Evolutionary conservation across 2,113 vertebrate species (phyloP).

Genomic region (Eulemur macaco): DNA sequence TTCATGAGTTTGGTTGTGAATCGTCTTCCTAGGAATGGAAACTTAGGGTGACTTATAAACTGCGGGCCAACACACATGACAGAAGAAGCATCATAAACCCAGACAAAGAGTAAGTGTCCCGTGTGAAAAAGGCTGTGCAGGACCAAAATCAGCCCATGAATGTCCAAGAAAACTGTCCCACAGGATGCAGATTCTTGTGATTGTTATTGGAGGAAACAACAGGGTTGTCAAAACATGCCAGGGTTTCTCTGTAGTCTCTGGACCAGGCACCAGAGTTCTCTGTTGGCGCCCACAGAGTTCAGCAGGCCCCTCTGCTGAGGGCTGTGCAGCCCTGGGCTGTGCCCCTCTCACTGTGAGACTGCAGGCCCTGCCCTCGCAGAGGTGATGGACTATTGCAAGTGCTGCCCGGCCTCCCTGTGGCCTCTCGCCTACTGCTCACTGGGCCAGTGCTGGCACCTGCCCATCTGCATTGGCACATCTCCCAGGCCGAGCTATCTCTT

Average conservation of each 20-base stretch:
- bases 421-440: neutral
- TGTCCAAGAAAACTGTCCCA: neutral
- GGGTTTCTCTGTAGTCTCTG: neutral
- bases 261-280: neutral
- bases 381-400: neutral
- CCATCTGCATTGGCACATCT: neutral
- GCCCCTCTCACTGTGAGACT: neutral
- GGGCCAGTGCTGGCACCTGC: neutral
- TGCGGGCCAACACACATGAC: neutral
- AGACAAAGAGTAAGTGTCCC: neutral
- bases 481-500: neutral
- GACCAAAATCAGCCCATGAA: neutral
- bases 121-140: neutral
- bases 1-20: conserved; percentile 52
- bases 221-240: neutral
- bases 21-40: neutral
- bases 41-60: conserved; percentile 53
- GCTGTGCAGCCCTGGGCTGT: fast-evolving
- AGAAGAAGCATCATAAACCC: conserved; percentile 51
- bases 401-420: neutral
- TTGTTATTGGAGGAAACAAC: neutral
- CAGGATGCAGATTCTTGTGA: neutral
- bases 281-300: neutral
- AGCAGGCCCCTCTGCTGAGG: neutral
- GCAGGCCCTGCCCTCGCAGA: neutral